Percentiles rank a stretch among this genome's conserved stretches.
Evolutionary conservation across 2,113 vertebrate species (phyloP).

Genomic region (Telmatochromis bifrenatus): DNA sequence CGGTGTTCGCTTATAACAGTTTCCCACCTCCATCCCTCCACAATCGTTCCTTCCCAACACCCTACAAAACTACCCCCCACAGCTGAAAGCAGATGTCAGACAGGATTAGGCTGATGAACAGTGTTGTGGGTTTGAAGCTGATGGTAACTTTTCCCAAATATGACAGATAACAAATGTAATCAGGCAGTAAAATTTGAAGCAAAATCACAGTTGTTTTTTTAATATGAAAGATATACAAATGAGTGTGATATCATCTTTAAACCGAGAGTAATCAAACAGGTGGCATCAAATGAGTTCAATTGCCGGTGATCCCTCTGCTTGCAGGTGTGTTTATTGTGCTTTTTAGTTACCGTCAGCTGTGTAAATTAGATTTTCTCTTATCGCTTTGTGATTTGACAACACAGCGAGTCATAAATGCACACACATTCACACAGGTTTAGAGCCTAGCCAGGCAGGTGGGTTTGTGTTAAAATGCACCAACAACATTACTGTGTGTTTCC

Average conservation of each 20-base stretch:
- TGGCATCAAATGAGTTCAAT: not conserved
- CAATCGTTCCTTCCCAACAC: not conserved
- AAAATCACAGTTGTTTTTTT: not conserved
- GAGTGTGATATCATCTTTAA: not conserved
- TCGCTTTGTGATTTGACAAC: not conserved
- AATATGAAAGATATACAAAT: not conserved
- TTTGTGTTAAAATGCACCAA: not conserved
- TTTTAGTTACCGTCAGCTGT: not conserved
- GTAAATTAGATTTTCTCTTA: not conserved
- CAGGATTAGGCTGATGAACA: not conserved
- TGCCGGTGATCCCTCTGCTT: not conserved
- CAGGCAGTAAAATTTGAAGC: not conserved
- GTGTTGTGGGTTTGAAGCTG: not conserved
- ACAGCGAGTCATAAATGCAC: not conserved
- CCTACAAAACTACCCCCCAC: not conserved
- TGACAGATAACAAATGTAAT: not conserved
- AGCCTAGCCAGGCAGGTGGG: not conserved
- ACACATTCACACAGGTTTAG: not conserved
- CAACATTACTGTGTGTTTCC: not conserved
- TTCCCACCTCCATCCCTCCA: not conserved
- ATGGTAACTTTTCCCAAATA: not conserved
- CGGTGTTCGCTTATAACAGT: slow-evolving; percentile 5
- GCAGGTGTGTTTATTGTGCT: slow-evolving; percentile 2
- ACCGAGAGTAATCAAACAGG: not conserved
- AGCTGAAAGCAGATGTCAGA: not conserved